Evolutionary conservation across 2,113 vertebrate species (phyloP), one percentile per base, ranked within the genome.

Genomic region (Chiloscyllium plagiosum): DNA sequence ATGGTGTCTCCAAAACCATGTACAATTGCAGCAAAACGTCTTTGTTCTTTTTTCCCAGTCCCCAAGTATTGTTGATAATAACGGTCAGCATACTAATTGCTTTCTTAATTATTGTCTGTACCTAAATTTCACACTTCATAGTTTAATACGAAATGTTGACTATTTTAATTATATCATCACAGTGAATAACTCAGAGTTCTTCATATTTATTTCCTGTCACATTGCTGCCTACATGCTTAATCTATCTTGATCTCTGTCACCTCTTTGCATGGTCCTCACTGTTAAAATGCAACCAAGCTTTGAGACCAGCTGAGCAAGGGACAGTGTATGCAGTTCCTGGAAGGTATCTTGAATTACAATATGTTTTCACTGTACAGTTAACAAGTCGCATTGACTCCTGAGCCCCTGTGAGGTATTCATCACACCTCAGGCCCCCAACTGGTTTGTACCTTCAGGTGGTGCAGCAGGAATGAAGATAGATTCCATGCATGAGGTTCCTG

Each of bases 391-490:
- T 10, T 29, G 29, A 56, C 4, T 24, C 5, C 52, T 29, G 76
- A 29, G 72, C 95, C 52, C 26, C 72, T 33, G 72, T 12, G 7
- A 29, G 5, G 8, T 76, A 33, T 76, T 29, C 6, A 76, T 76
- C 33, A 10, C 12, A 29, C 8, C 72, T 6, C 95, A 0, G 0
- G n/a, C 13, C 56, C 72, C 12, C 20, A 56, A 76, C 86, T 0
- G 0, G 0, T 0, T 4, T 3, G 69, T 96, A 98, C 98, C 97
- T 97, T 96, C 0, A 0, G 0, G 50, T 3, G 65, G 68, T 2
- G 50, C 96, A 0, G 97, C 96, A 0, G 97, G 96, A 6, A 98
- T 92, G 0, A 0, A 93, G 96, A 97, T 96, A 0, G 29, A 96
- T 96, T 0, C 13, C 0, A 1, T 52, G 0, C 95, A 96, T 0